Evolutionary conservation across 1,140 invertebrate species (phyloP).

Genomic region (Ceratitis capitata): DNA sequence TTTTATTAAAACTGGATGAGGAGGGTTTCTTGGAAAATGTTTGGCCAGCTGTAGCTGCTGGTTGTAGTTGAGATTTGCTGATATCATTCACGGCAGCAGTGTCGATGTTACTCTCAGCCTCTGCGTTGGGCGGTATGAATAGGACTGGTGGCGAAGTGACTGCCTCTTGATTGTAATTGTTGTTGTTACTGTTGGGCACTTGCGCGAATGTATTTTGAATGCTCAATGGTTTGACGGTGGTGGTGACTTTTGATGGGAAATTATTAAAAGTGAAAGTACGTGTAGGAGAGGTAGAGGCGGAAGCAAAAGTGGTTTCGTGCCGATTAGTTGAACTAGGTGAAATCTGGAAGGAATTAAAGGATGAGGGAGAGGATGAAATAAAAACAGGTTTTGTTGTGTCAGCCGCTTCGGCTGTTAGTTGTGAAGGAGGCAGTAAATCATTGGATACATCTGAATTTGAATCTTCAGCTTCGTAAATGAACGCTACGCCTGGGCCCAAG

Average conservation of each 20-base stretch:
- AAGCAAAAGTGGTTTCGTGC: conserved; percentile 42
- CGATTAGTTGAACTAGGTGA: conserved; percentile 46
- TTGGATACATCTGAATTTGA: conserved; percentile 44
- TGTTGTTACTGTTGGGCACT: conserved; percentile 4
- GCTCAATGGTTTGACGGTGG: conserved; percentile 56
- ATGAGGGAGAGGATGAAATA: conserved; percentile 34
- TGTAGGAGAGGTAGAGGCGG: conserved; percentile 40
- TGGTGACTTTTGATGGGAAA: conserved; percentile 62
- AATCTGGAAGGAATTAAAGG: conserved; percentile 48
- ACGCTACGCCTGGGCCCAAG: conserved; percentile 59
- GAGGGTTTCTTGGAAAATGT: background rate
- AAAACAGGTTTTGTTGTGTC: conserved; percentile 12
- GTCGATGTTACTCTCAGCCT: background rate
- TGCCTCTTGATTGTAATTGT: conserved; percentile 23
- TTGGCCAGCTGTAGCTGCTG: background rate
- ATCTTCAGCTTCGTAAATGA: conserved; percentile 54
- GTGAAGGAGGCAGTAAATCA: conserved; percentile 42
- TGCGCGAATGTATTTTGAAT: conserved; percentile 38
- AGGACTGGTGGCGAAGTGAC: conserved; percentile 51
- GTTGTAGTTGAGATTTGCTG: conserved; percentile 27
- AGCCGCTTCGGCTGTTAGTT: background rate
- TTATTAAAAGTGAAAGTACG: conserved; percentile 48
- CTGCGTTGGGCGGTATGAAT: conserved; percentile 48
- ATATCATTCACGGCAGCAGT: conserved; percentile 9
- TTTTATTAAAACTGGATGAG: conserved; percentile 49